Percentiles rank a stretch among this genome's conserved stretches.
phyloP scores from a whole-genome alignment of 2,113 vertebrate genomes.

The Tapirus terrestris region DNA sequence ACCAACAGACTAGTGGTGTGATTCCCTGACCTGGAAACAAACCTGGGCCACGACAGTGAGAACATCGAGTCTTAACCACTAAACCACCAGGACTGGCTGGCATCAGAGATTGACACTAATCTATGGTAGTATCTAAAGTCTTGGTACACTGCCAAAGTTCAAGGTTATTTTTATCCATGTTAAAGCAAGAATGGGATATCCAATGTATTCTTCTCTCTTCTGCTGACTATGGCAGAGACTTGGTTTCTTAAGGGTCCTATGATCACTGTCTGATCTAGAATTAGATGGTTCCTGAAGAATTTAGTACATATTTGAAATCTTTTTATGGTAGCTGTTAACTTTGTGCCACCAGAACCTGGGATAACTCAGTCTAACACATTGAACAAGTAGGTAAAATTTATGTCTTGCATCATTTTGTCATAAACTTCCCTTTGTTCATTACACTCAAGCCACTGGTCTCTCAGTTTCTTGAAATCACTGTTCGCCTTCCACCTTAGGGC shows the following conservation, averaged over 20 bases:
- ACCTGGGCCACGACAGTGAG: too few relatives aligned
- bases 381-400: background rate
- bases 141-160: background rate
- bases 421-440: background rate
- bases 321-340: background rate
- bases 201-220: background rate
- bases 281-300: background rate
- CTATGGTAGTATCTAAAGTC: background rate
- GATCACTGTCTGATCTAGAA: background rate
- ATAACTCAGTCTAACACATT: background rate
- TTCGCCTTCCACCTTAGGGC: background rate
- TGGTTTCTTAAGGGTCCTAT: background rate
- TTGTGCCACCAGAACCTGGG: background rate
- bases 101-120: background rate
- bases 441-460: background rate
- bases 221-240: background rate
- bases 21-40: too few relatives aligned
- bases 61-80: too few relatives aligned
- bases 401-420: background rate
- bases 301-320: background rate
- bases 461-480: background rate
- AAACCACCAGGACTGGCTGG: too few relatives aligned
- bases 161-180: background rate
- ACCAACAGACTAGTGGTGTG: too few relatives aligned
- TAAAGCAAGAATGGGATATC: background rate